A percentile compares a stretch with the other conserved stretches of the same genome.
Evolutionary conservation across 2,888 invertebrate species (phyloP).

Genomic region (Nycteola revayana): DNA sequence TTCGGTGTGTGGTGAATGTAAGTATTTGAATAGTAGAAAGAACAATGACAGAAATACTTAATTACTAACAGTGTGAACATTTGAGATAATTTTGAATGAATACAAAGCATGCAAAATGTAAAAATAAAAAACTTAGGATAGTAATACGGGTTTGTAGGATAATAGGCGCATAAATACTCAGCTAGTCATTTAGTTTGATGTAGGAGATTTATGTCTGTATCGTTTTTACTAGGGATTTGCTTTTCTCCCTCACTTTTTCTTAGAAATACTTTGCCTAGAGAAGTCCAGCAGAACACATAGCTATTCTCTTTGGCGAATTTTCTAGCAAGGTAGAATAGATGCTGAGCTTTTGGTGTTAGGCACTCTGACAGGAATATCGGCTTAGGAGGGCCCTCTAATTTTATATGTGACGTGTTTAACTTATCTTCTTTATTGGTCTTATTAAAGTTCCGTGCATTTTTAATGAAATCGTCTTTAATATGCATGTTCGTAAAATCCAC

Average conservation of each 20-base stretch:
- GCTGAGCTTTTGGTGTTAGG: background rate
- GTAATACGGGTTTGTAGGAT: no score
- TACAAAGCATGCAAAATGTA: no score
- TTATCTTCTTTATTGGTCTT: background rate
- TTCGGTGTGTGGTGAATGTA: no score
- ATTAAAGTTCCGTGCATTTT: background rate
- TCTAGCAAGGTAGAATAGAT: background rate
- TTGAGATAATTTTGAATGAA: no score
- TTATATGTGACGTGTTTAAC: background rate
- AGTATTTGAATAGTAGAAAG: no score
- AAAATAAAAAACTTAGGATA: no score
- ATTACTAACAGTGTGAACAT: no score
- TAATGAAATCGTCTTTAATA: background rate
- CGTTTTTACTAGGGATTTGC: background rate
- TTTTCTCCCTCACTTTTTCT: background rate
- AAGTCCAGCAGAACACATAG: constrained; percentile 1
- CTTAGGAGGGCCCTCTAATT: background rate
- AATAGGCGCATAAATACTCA: no score
- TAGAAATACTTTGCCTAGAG: constrained; percentile 1
- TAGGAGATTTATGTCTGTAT: background rate
- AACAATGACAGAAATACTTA: no score
- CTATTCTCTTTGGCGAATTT: background rate
- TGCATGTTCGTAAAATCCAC: background rate
- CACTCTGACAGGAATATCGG: constrained; percentile 1
- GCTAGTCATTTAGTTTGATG: no score